phyloP scores from a whole-genome alignment of 2,113 vertebrate species.

The Tonatia bakeri region DNA sequence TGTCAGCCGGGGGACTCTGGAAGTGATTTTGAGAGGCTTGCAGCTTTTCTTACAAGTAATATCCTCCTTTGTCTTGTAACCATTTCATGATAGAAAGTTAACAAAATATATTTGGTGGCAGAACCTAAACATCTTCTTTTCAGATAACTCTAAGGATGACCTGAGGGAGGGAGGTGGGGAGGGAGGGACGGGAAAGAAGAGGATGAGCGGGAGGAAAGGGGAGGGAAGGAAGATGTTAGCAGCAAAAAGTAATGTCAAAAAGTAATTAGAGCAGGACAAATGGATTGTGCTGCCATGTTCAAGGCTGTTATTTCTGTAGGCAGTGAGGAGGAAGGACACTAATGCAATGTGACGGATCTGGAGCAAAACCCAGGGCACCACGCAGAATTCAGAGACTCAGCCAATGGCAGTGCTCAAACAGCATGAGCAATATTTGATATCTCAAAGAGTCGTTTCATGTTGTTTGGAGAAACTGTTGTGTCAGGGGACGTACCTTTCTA shows the following conservation, averaged over 20 bases:
- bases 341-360: constrained; percentile 97
- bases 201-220: constrained; percentile 73
- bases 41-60: constrained; percentile 19
- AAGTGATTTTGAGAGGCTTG: constrained; percentile 20
- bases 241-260: constrained; percentile 84
- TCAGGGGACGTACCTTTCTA: constrained; percentile 63
- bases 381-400: constrained; percentile 80
- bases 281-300: constrained; percentile 90
- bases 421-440: constrained; percentile 79
- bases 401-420: constrained; percentile 72
- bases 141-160: constrained; percentile 62
- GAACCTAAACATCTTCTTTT: constrained; percentile 60
- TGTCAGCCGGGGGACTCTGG: background rate
- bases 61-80: background rate
- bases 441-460: constrained; percentile 74
- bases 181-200: background rate
- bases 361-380: constrained; percentile 93
- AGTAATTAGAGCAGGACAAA: constrained; percentile 98
- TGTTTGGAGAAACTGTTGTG: constrained; percentile 73
- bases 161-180: background rate
- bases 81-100: constrained; percentile 34
- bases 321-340: constrained; percentile 91
- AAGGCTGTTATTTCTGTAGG: constrained; percentile 94
- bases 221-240: constrained; percentile 56
- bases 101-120: constrained; percentile 1